Evolutionary conservation across 1,140 invertebrate species (phyloP).

Genomic region (Tetramorium parvispinum): DNA sequence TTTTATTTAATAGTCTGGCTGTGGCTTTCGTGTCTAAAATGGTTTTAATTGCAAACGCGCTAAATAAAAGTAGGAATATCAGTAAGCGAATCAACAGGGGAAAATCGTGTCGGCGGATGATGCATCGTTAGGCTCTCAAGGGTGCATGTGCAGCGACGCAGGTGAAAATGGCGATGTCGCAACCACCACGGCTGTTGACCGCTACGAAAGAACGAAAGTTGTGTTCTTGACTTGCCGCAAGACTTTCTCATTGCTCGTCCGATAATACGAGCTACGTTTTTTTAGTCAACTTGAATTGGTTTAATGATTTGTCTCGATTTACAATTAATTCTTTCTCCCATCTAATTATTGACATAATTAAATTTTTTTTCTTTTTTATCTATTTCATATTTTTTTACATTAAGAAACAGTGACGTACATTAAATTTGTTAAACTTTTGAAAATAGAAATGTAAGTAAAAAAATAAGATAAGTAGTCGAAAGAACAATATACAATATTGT

Average conservation of each 20-base stretch:
- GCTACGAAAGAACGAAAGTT: constrained; percentile 44
- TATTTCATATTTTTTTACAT: neutral
- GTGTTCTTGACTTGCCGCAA: constrained; percentile 33
- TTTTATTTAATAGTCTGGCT: neutral
- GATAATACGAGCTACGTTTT: neutral
- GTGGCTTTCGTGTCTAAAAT: neutral
- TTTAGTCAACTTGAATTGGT: neutral
- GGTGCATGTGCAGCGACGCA: constrained; percentile 38
- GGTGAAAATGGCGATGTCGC: constrained; percentile 54
- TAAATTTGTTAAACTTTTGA: neutral
- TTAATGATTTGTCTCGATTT: neutral
- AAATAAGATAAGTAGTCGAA: too few species aligned
- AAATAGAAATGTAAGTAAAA: neutral
- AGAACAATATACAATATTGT: neutral
- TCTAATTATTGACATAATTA: neutral
- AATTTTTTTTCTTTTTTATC: neutral
- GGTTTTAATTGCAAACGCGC: neutral
- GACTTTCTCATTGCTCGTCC: constrained; percentile 33
- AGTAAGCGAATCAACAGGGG: neutral
- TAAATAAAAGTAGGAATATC: neutral
- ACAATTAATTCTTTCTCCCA: neutral
- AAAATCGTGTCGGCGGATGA: constrained; percentile 31
- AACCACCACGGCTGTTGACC: constrained; percentile 44
- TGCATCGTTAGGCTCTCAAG: constrained; percentile 31
- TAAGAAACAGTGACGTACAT: neutral